phyloP scores from a whole-genome alignment of 2,888 invertebrate species.

The Rambutsinella grinnellia region DNA sequence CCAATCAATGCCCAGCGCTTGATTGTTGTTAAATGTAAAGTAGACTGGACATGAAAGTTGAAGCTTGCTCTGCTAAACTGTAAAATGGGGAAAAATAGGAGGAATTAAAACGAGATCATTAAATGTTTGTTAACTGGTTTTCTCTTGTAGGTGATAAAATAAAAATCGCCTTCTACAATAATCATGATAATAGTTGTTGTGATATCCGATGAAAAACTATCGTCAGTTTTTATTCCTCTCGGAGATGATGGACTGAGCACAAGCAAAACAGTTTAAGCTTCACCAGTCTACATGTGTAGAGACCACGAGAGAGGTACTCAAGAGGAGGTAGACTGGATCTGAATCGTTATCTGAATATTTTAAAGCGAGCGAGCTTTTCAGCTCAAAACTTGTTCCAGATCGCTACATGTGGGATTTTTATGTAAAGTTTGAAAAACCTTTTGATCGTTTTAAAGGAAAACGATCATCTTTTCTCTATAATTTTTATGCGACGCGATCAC shows the following conservation, averaged over 20 bases:
- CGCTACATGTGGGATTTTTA: constrained; percentile 43
- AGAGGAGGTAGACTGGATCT: constrained; percentile 20
- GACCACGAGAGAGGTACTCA: constrained; percentile 28
- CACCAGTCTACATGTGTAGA: constrained; percentile 51
- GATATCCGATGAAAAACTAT: constrained; percentile 19
- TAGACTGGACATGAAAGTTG: constrained; percentile 21
- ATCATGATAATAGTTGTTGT: constrained; percentile 1
- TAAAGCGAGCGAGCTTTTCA: neutral
- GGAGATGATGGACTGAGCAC: constrained; percentile 32
- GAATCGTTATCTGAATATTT: constrained; percentile 2
- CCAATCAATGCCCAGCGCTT: no score
- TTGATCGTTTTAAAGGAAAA: no score
- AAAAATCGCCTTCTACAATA: constrained; percentile 32
- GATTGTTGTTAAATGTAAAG: constrained; percentile 23
- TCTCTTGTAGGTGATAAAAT: constrained; percentile 39
- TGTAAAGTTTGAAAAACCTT: constrained; percentile 8
- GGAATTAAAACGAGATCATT: constrained; percentile 43
- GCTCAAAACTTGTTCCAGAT: constrained; percentile 44
- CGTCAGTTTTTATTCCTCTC: neutral
- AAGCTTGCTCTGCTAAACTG: neutral
- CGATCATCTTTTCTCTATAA: no score
- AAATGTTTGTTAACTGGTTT: constrained; percentile 52
- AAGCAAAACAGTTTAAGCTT: constrained; percentile 53
- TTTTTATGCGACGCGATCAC: no score
- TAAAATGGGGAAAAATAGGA: neutral